Conservation (phyloP, 2,113 vertebrate genomes). For the Ardeotis arabs region DNA sequence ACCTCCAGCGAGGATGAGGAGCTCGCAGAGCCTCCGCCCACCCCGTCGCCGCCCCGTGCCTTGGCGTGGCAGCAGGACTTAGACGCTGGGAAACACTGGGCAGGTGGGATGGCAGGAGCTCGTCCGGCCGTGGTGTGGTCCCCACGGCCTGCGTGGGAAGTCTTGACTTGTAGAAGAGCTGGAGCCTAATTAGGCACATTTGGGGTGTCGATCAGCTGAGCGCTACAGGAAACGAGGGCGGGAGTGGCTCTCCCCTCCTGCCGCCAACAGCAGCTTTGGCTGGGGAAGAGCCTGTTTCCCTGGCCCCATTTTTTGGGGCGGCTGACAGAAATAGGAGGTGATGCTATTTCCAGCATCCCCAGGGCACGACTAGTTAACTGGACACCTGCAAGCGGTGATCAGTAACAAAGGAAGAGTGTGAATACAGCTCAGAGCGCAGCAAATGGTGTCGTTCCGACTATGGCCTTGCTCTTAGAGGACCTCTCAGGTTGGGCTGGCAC, state of each 20-base stretch:
- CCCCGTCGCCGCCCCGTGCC: rapidly evolving
- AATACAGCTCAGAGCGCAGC: background rate
- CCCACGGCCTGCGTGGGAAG: background rate
- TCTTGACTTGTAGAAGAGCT: background rate
- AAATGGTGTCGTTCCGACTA: background rate
- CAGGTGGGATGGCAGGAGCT: background rate
- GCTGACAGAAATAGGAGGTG: background rate
- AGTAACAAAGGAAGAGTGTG: background rate
- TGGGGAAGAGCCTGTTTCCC: background rate
- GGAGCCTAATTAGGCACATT: background rate
- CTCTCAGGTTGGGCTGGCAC: background rate
- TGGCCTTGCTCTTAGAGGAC: background rate
- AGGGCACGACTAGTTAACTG: background rate
- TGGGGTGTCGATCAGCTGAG: background rate
- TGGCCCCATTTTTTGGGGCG: background rate
- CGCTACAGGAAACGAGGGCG: background rate
- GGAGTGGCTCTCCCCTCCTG: background rate
- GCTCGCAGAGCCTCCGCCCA: background rate
- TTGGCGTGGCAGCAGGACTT: background rate
- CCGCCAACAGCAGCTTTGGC: background rate
- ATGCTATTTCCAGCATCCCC: background rate
- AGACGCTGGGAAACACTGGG: background rate
- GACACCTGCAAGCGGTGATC: background rate
- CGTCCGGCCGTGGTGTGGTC: background rate
- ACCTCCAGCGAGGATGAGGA: background rate